These are phyloP conservation scores for Pelobates fuscus DNA, from an alignment of 2,113 vertebrate genomes.

Conservation along the genomic window DNA sequence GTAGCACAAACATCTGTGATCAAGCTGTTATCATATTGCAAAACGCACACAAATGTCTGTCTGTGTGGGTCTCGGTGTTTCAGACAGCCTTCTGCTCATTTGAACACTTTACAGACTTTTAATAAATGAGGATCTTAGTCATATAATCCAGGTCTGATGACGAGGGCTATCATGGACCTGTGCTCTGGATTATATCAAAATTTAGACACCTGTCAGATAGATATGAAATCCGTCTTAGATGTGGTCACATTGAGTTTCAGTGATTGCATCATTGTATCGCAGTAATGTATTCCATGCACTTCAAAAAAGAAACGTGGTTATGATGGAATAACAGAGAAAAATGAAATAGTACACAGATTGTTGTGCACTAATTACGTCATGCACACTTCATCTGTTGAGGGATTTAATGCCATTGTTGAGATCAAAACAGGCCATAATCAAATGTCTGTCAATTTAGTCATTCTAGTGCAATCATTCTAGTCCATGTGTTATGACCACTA, in stretches of 20 bases:
- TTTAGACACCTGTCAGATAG: slow-evolving; percentile 39
- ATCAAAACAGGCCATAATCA: no score
- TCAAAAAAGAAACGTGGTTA: slow-evolving; percentile 2
- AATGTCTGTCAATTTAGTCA: no score
- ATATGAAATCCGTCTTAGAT: slow-evolving; percentile 31
- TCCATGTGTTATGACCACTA: no score
- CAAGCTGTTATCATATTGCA: slow-evolving; percentile 26
- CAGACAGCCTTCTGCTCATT: slow-evolving; percentile 10
- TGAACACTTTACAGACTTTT: slow-evolving; percentile 40
- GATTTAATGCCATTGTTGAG: no score
- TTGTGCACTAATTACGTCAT: slow-evolving; percentile 13
- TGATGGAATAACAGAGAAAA: slow-evolving; percentile 21
- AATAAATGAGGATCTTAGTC: slow-evolving; percentile 40
- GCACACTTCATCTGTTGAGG: background rate
- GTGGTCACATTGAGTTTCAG: background rate
- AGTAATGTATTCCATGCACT: background rate
- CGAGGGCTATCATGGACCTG: slow-evolving; percentile 6
- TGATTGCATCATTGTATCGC: background rate
- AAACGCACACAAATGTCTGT: background rate
- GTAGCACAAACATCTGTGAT: slow-evolving; percentile 34
- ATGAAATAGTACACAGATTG: slow-evolving; percentile 10
- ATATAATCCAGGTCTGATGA: slow-evolving; percentile 36
- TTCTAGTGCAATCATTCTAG: no score
- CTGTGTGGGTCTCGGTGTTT: background rate
- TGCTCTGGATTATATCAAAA: slow-evolving; percentile 43